Evolutionary conservation across 2,888 invertebrate species (phyloP).

Genomic region (Campoplex capitator): DNA sequence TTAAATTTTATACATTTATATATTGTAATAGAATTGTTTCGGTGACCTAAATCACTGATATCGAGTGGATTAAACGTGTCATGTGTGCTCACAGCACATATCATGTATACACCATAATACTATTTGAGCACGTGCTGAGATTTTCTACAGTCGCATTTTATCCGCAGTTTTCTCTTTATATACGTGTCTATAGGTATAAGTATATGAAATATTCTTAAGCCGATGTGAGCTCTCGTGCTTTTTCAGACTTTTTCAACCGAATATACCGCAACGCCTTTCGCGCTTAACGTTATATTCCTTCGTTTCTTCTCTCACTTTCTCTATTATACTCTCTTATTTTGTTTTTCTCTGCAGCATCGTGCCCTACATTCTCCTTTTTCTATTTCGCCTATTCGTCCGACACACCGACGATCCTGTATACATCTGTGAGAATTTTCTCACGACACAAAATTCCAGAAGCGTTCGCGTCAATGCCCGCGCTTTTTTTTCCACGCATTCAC

Average conservation of each 20-base stretch:
- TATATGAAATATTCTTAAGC: slow-evolving; percentile 1
- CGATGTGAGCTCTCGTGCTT: slow-evolving; percentile 26
- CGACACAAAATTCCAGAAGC: slow-evolving; percentile 20
- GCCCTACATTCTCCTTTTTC: slow-evolving; percentile 41
- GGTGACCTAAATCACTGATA: slow-evolving; percentile 46
- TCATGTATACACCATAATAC: slow-evolving; percentile 39
- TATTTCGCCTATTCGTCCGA: slow-evolving; percentile 43
- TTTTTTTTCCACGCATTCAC: neutral
- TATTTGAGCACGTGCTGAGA: slow-evolving; percentile 35
- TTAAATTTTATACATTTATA: neutral
- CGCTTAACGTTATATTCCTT: slow-evolving; percentile 41
- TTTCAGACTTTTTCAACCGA: slow-evolving; percentile 58
- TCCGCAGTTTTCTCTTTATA: neutral
- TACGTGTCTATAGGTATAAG: neutral
- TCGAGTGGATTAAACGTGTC: slow-evolving; percentile 30
- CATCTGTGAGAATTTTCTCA: slow-evolving; percentile 22
- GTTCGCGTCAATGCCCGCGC: slow-evolving; percentile 45
- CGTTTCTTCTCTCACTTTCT: slow-evolving; percentile 3
- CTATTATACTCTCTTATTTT: neutral
- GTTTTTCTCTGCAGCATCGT: neutral
- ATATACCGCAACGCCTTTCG: slow-evolving; percentile 62
- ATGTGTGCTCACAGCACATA: slow-evolving; percentile 29
- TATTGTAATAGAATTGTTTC: neutral
- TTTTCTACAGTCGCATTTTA: slow-evolving; percentile 49
- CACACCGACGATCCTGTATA: slow-evolving; percentile 40